Base-by-base conservation (phyloP, 1,140 invertebrate genomes). In the Drosophila chauvacae region DNA sequence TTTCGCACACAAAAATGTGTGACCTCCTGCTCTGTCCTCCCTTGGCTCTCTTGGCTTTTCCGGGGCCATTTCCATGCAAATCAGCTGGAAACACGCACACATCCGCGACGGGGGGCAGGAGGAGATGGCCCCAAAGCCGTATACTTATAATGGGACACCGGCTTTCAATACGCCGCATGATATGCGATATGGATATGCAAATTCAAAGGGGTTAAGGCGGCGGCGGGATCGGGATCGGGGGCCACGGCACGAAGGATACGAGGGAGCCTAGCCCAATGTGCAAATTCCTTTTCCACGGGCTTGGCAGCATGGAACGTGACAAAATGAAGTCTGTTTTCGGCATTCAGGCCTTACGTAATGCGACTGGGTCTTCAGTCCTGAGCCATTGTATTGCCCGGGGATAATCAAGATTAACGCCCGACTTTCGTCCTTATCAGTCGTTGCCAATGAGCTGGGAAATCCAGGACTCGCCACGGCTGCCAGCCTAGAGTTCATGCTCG, bases 101-200 rank as follows among this genome's bases (percentile, higher is more conserved):
- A 58, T 41, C 69, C 18, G 28, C 41, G 53, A 23, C 35, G n/a
- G 53, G 41, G 23, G 42, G 30, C 39, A 23, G 28, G n/a, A 16
- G 47, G 62, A 28, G 45, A 44, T 60, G 66, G 66, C 70, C 39
- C 48, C 70, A 73, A 58, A 45, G 39, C 56, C 23, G n/a, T 50
- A 72, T 50, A 59, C 53, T 77, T 76, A 80, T 84, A 76, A 83
- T 80, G 65, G 81, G 57, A 41, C 76, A 57, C 44, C 68, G 65
- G 60, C 72, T 86, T 84, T 80, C 81, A 81, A 84, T 84, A 84
- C 71, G 18, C 48, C 71, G 42, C 77, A 69, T 72, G 72, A 77
- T 73, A 85, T 81, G 77, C 81, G 73, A 65, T 50, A 76, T 80
- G 77, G 61, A 64, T 80, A 84, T 84, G 81, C 60, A 81, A 85